phyloP scores from a whole-genome alignment of 1,140 invertebrate species.

The Oreohelix idahoensis region DNA sequence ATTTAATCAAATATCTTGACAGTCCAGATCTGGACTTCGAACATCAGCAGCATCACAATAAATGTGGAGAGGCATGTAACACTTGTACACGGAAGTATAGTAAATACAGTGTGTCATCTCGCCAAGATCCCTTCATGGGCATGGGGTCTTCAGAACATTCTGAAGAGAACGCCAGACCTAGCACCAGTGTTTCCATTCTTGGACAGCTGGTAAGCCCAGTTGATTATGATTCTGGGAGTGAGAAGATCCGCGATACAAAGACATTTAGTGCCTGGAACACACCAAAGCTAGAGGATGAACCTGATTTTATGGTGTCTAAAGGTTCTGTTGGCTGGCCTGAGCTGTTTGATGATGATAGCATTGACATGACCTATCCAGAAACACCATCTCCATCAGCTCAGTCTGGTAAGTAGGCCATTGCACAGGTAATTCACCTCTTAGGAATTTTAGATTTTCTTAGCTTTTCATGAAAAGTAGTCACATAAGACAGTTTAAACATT shows the following conservation, averaged over 20 bases:
- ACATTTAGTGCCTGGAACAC: conserved; percentile 34
- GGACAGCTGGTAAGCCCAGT: not conserved
- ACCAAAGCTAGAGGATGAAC: conserved; percentile 1
- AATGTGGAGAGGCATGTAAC: conserved; percentile 21
- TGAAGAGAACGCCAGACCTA: not conserved
- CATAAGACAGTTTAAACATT: too few relatives aligned
- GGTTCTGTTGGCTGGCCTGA: not conserved
- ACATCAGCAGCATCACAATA: not conserved
- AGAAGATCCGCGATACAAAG: not conserved
- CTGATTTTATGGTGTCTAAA: conserved; percentile 1
- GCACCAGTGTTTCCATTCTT: not conserved
- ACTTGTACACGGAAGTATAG: not conserved
- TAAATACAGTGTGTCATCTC: conserved; percentile 2
- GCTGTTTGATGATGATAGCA: not conserved
- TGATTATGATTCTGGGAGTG: not conserved
- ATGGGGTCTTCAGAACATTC: not conserved
- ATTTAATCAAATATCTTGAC: conserved; percentile 26
- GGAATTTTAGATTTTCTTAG: too few relatives aligned
- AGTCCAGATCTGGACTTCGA: not conserved
- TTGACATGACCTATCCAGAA: conserved; percentile 3
- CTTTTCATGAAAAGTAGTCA: too few relatives aligned
- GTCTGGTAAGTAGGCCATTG: not conserved
- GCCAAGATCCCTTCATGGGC: conserved; percentile 38
- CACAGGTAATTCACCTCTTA: not conserved
- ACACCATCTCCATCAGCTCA: conserved; percentile 28